These are phyloP conservation scores for Actenoides lindsayi DNA, from an alignment of 2,113 vertebrate genomes.

Conservation along the genomic window DNA sequence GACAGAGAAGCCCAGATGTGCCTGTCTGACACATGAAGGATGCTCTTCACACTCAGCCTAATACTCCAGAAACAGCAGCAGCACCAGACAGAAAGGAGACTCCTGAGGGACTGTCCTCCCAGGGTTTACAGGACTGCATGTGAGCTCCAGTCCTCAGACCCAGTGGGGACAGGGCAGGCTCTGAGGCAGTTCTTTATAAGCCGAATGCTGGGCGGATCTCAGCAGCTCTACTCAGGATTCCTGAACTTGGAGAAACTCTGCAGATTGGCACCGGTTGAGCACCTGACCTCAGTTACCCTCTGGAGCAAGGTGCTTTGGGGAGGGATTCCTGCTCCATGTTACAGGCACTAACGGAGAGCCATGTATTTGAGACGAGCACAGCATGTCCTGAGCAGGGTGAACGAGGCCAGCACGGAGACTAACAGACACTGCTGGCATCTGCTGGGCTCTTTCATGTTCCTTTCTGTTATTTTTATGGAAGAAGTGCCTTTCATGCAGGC, in stretches of 20 bases:
- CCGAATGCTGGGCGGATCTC: background rate
- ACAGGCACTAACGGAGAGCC: background rate
- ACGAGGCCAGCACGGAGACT: slow-evolving; percentile 24
- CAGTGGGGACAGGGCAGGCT: background rate
- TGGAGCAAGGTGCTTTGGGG: slow-evolving; percentile 16
- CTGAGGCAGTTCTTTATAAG: background rate
- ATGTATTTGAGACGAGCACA: background rate
- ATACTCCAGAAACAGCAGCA: background rate
- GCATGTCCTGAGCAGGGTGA: background rate
- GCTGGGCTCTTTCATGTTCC: slow-evolving; percentile 43
- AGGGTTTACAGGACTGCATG: background rate
- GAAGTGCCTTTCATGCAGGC: slow-evolving; percentile 20
- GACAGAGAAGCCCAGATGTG: background rate
- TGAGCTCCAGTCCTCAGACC: background rate
- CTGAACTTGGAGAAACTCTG: background rate
- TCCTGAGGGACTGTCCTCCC: background rate
- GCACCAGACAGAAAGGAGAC: background rate
- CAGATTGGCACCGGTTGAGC: background rate
- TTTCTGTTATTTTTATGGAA: slow-evolving; percentile 20
- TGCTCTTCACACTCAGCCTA: background rate
- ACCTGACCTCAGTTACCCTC: background rate
- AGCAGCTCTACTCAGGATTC: background rate
- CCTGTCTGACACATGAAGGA: background rate
- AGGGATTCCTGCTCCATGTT: background rate
- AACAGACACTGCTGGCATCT: slow-evolving; percentile 48